Evolutionary conservation across 2,113 vertebrate genomes (phyloP).

Genomic region (Aix galericulata): DNA sequence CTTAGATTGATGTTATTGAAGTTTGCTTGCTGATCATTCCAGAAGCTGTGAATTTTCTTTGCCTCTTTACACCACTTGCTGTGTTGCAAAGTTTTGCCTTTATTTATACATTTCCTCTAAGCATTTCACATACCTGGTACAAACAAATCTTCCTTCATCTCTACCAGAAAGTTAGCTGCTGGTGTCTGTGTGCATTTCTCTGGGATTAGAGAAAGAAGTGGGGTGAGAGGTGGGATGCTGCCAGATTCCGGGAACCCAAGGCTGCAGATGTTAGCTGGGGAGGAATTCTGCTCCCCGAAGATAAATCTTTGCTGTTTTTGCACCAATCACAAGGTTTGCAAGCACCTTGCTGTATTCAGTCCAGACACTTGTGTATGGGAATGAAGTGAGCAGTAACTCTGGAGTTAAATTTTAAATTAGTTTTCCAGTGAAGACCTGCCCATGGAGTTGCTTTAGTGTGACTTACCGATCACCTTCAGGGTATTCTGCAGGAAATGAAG

Average conservation of each 20-base stretch:
- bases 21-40: neutral
- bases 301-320: neutral
- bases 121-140: neutral
- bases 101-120: neutral
- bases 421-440: neutral
- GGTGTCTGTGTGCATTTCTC: neutral
- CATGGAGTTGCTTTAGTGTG: neutral
- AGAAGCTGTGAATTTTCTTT: neutral
- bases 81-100: neutral
- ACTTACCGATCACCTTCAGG: neutral
- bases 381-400: neutral
- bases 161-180: neutral
- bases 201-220: neutral
- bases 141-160: neutral
- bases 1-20: neutral
- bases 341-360: neutral
- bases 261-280: neutral
- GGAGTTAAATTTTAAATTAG: neutral
- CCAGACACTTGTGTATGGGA: neutral
- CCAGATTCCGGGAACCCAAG: neutral
- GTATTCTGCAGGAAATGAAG: neutral
- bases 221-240: too few species aligned
- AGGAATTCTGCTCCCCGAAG: neutral
- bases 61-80: neutral
- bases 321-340: neutral